These are phyloP conservation scores for Drosophila algonquin DNA, from an alignment of 2,888 invertebrate species.

Conservation along the genomic window DNA sequence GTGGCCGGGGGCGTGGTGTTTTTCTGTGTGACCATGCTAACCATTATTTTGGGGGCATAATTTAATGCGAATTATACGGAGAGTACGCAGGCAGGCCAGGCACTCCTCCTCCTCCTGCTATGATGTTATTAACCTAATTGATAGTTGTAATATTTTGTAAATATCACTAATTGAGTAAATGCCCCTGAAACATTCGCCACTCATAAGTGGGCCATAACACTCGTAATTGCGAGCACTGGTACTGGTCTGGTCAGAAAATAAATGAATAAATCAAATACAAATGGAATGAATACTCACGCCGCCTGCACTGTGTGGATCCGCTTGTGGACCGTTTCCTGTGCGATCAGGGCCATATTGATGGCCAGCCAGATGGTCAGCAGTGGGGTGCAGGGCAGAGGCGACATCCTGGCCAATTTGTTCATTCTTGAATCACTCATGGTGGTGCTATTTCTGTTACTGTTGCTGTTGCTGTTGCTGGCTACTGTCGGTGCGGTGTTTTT, in stretches of 20 bases:
- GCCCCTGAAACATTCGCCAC: constrained; percentile 23
- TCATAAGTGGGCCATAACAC: background rate
- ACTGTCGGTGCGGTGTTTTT: constrained; percentile 15
- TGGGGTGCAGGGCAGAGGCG: constrained; percentile 81
- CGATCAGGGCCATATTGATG: constrained; percentile 83
- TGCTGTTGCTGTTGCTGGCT: constrained; percentile 5
- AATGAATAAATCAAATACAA: constrained; percentile 21
- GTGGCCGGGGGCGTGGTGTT: background rate
- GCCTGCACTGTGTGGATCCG: constrained; percentile 83
- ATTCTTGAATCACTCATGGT: constrained; percentile 83
- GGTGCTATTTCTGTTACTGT: constrained; percentile 39
- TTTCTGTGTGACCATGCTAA: no score
- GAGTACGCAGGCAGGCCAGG: constrained; percentile 3
- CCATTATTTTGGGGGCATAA: constrained; percentile 46
- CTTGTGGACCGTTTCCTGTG: constrained; percentile 82
- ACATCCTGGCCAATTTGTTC: constrained; percentile 79
- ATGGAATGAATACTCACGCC: constrained; percentile 81
- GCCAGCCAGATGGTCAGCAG: constrained; percentile 84
- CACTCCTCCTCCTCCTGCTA: background rate
- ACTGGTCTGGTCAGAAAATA: no score
- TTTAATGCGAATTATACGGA: constrained; percentile 51
- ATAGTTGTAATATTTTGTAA: constrained; percentile 57
- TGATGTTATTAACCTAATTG: constrained; percentile 64
- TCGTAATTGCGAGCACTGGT: no score
- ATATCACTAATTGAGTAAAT: constrained; percentile 55